Evolutionary conservation across 2,888 invertebrate genomes (phyloP), one percentile per base, ranked within the genome.

Genomic region (Drosophila quasianomalipes): DNA sequence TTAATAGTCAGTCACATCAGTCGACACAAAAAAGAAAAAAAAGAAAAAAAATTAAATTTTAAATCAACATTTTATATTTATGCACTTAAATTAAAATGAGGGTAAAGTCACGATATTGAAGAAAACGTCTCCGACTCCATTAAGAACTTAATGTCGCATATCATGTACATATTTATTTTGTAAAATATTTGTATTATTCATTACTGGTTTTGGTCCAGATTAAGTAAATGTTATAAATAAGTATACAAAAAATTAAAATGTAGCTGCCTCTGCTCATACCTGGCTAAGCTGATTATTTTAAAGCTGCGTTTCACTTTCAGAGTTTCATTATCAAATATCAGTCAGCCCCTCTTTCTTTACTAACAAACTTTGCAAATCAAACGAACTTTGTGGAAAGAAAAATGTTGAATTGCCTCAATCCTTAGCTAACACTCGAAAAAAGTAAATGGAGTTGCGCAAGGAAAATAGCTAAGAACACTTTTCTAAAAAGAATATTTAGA

Each of bases 381-480:
- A 73, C 53, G 49, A 63, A 72, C 47, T 68, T 71, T 61, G 51
- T 55, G 31, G 31, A 59, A 39, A 37, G 35, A 77, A 68, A 68
- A 61, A 30, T 59, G 19, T 28, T 53, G 53, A 74, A 55, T 35
- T 52, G 63, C 14, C 54, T n/a, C 39, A 39, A 55, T 64, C 47
- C 49, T 70, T 39, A 49, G 39, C 51, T 64, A 64, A 35, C 57
- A 51, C 58, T 62, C 41, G 10, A 37, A 55, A 61, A 72, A 28
- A 28, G 44, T 22, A 52, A 61, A 61, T 22, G 51, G n/a, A 30
- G 39, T 16, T 35, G 41, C 47, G 28, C 39, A 62, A 59, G 52
- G 53, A 71, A 61, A 82, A 71, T 49, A 58, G 55, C 60, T 59
- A 69, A 54, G 47, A 68, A 61, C 79, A 77, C 70, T 77, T 61